Evolutionary conservation across 2,797 vertebrate genomes (phyloP).

Genomic region (Meda fulgida): DNA sequence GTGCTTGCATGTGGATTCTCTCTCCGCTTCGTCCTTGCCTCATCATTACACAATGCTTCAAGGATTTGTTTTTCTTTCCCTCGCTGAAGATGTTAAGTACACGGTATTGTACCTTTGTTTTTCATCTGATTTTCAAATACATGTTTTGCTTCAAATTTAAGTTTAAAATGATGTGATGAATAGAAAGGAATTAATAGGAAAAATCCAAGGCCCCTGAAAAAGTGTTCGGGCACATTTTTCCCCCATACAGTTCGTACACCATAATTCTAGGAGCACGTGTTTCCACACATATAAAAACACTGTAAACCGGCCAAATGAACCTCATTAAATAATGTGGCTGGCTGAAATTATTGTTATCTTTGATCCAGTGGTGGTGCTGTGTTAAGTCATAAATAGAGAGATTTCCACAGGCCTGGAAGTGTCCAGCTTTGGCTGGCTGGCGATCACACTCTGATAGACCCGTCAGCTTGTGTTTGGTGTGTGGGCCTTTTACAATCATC

Average conservation of each 20-base stretch:
- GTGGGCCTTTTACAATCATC: conserved; percentile 40
- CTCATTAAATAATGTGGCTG: conserved; percentile 4
- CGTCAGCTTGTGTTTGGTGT: conserved; percentile 71
- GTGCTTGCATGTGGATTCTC: too few species aligned
- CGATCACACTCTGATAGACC: conserved; percentile 69
- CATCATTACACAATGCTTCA: too few species aligned
- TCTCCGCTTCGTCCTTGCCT: too few species aligned
- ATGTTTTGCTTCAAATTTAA: neutral
- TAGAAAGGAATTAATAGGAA: neutral
- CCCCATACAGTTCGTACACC: neutral
- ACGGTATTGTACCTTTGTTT: neutral
- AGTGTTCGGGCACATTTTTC: neutral
- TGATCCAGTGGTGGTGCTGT: conserved; percentile 2
- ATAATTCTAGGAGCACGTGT: neutral
- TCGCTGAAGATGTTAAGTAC: neutral
- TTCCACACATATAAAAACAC: conserved; percentile 2
- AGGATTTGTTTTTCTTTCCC: neutral
- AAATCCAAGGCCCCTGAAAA: neutral
- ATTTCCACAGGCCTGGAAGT: conserved; percentile 43
- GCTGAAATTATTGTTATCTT: conserved; percentile 24
- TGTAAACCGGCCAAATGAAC: conserved; percentile 12
- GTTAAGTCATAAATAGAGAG: conserved; percentile 45
- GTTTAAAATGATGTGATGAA: neutral
- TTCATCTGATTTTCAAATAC: neutral
- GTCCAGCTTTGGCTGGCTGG: conserved; percentile 53